Conservation (phyloP, 2,113 vertebrate genomes). For the Leiothrix lutea region DNA sequence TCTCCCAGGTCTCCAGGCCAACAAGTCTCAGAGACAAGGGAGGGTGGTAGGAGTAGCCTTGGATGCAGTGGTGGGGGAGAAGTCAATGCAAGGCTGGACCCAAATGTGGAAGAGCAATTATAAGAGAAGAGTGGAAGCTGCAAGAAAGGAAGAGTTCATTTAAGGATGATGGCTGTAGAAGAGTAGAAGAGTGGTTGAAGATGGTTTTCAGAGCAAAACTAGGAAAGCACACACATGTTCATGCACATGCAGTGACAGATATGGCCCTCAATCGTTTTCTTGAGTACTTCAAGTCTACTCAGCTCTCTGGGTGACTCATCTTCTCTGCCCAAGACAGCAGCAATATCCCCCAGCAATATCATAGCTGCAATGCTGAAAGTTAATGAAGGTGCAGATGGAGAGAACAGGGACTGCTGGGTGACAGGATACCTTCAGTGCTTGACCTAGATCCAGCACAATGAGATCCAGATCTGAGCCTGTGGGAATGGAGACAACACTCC, state of each 20-base stretch:
- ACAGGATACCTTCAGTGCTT: neutral
- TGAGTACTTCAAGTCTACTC: neutral
- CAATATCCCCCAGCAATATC: neutral
- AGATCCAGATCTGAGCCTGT: neutral
- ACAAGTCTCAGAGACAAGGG: neutral
- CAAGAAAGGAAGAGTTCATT: neutral
- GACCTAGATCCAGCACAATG: neutral
- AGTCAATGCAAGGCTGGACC: neutral
- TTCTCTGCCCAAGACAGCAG: neutral
- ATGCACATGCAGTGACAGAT: neutral
- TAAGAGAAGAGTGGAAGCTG: neutral
- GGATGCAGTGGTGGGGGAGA: neutral
- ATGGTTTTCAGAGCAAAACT: neutral
- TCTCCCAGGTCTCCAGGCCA: neutral
- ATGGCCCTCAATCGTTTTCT: neutral
- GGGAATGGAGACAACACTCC: neutral
- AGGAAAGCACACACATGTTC: neutral
- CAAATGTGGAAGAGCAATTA: neutral
- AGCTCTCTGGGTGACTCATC: neutral
- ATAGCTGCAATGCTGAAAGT: fast-evolving
- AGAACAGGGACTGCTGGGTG: neutral
- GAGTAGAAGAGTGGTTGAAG: neutral
- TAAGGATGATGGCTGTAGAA: neutral
- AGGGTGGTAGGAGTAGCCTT: neutral
- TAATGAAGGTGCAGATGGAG: neutral